phyloP scores from a whole-genome alignment of 2,888 invertebrate species.

The Agrotis segetum region DNA sequence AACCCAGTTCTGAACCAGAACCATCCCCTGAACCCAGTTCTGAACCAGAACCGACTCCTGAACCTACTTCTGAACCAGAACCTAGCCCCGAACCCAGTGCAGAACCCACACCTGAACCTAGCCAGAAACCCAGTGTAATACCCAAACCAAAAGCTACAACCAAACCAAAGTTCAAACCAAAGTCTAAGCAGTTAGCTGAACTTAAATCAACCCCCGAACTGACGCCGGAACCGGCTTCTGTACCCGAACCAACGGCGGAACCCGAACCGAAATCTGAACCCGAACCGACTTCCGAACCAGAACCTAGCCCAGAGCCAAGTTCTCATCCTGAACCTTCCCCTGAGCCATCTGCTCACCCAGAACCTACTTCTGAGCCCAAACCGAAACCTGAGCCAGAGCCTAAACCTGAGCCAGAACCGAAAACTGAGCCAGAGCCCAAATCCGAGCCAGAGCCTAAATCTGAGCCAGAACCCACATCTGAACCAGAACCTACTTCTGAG shows the following conservation, averaged over 20 bases:
- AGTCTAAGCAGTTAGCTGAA: constrained; percentile 78
- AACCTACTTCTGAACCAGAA: constrained; percentile 58
- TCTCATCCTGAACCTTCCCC: constrained; percentile 56
- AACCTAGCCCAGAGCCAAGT: constrained; percentile 80
- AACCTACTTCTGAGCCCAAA: constrained; percentile 73
- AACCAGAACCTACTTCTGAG: constrained; percentile 61
- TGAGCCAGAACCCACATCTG: constrained; percentile 60
- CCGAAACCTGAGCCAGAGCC: constrained; percentile 64
- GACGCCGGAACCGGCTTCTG: constrained; percentile 71
- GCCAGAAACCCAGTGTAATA: constrained; percentile 73
- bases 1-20: constrained; percentile 10
- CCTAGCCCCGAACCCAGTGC: constrained; percentile 1
- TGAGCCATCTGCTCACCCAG: constrained; percentile 60
- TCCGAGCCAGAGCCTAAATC: constrained; percentile 67
- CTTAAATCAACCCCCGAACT: constrained; percentile 68
- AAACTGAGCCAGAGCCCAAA: constrained; percentile 66
- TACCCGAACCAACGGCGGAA: constrained; percentile 71
- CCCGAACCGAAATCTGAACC: constrained; percentile 65
- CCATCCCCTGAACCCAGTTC: constrained; percentile 64
- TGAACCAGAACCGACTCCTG: constrained; percentile 54
- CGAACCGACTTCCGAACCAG: constrained; percentile 70
- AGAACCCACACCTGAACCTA: constrained; percentile 35
- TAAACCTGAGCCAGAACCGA: constrained; percentile 75
- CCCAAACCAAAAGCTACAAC: constrained; percentile 74
- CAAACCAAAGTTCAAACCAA: constrained; percentile 75